A percentile compares a stretch with the other conserved stretches of the same genome.
Conservation (phyloP, 2,797 vertebrate genomes). For the Lophotriccus pileatus region DNA sequence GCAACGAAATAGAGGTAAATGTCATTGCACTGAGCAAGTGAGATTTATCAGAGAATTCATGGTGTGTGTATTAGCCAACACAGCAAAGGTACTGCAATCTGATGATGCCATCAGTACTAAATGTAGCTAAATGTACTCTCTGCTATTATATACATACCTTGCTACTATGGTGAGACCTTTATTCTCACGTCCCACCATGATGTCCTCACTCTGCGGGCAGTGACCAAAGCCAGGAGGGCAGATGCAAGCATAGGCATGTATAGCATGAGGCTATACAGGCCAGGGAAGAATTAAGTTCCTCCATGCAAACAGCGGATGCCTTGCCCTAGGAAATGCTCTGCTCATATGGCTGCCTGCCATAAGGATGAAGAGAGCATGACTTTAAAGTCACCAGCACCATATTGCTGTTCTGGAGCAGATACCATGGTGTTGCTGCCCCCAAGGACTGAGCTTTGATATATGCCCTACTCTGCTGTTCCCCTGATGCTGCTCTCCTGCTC, state of each 20-base stretch:
- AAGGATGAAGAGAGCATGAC: background rate
- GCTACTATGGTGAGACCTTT: background rate
- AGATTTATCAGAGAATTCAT: background rate
- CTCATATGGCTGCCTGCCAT: background rate
- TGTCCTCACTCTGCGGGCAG: background rate
- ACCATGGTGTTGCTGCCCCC: fast-evolving
- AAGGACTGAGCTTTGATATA: background rate
- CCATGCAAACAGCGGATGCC: background rate
- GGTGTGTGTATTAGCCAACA: fast-evolving
- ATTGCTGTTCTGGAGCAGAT: background rate
- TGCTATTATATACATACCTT: background rate
- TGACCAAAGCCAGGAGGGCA: background rate
- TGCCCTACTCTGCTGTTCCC: background rate
- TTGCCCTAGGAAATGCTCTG: background rate
- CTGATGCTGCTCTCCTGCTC: background rate
- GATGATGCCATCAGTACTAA: background rate
- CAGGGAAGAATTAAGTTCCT: background rate
- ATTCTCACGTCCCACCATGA: background rate
- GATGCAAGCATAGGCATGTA: background rate
- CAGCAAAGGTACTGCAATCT: background rate
- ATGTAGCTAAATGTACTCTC: background rate
- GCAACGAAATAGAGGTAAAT: background rate
- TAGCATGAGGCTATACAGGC: background rate
- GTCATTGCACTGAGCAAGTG: background rate
- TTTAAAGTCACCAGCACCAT: background rate